phyloP scores from a whole-genome alignment of 1,140 invertebrate species.

The Trachymyrmex cornetzi region DNA sequence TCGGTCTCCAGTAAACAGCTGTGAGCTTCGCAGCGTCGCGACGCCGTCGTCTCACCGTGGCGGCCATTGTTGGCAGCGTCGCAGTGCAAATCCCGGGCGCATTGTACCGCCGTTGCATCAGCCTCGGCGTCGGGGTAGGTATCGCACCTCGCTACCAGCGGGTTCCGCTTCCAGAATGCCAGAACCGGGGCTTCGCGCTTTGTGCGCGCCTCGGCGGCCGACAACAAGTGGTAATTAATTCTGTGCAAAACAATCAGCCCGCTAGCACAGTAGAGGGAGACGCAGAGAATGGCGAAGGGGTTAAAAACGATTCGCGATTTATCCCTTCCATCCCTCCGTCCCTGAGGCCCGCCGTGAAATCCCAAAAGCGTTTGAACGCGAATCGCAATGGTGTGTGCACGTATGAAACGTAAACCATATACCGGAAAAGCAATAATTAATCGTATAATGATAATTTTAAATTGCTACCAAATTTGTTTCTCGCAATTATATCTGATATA shows the following conservation, averaged over 20 bases:
- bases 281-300: constrained; percentile 35
- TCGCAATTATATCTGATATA: too few relatives aligned
- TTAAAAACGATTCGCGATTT: constrained; percentile 66
- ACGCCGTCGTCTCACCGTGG: constrained; percentile 37
- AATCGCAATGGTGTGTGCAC: not conserved
- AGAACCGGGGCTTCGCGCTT: constrained; percentile 78
- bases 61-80: constrained; percentile 64
- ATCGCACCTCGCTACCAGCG: constrained; percentile 76
- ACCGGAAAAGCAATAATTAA: constrained; percentile 1
- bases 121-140: constrained; percentile 45
- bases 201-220: constrained; percentile 71
- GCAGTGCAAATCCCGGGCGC: constrained; percentile 43
- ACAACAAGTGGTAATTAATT: constrained; percentile 85
- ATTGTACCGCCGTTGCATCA: constrained; percentile 63
- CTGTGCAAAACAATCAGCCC: constrained; percentile 81
- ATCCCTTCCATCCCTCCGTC: not conserved
- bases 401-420: not conserved
- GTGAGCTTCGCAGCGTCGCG: constrained; percentile 64
- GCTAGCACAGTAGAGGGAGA: constrained; percentile 27
- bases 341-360: not conserved
- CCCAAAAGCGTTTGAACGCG: constrained; percentile 41
- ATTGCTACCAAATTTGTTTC: too few relatives aligned
- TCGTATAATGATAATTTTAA: too few relatives aligned
- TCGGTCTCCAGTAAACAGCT: constrained; percentile 45
- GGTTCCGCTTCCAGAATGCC: constrained; percentile 79